A percentile compares a stretch with the other conserved stretches of the same genome.
Evolutionary conservation across 2,888 invertebrate species (phyloP).

Genomic region (Drosophila limbata): DNA sequence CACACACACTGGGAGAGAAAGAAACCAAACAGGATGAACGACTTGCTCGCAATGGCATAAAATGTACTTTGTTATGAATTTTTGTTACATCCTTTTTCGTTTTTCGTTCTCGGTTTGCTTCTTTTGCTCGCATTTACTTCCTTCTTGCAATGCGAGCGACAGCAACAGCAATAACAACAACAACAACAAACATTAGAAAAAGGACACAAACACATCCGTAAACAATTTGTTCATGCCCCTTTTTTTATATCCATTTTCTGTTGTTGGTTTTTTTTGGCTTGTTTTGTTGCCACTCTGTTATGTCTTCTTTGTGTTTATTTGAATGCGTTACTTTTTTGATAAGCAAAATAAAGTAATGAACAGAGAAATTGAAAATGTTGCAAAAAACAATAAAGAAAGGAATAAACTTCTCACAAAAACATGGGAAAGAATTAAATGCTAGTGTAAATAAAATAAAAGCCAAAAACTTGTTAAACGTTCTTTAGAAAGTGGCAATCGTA

Average conservation of each 20-base stretch:
- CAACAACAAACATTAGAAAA: constrained; percentile 57
- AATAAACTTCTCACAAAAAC: constrained; percentile 11
- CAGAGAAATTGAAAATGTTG: constrained; percentile 66
- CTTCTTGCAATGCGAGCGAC: constrained; percentile 35
- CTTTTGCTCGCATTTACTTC: constrained; percentile 42
- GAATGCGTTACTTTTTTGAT: constrained; percentile 61
- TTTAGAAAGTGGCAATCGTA: constrained; percentile 28
- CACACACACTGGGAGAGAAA: constrained; percentile 12
- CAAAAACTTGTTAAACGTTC: constrained; percentile 33
- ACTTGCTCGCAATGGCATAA: constrained; percentile 70
- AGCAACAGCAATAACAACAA: constrained; percentile 28
- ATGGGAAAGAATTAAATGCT: constrained; percentile 19
- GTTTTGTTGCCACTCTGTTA: constrained; percentile 32
- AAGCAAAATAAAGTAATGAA: constrained; percentile 77
- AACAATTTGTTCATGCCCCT: constrained; percentile 77
- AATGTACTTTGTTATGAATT: constrained; percentile 79
- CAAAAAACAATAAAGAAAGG: constrained; percentile 26
- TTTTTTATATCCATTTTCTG: constrained; percentile 29
- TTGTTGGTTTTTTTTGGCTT: not conserved
- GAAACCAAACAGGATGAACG: constrained; percentile 58
- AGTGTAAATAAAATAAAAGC: constrained; percentile 39
- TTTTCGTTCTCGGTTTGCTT: constrained; percentile 39
- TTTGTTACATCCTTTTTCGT: constrained; percentile 71
- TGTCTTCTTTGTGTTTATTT: constrained; percentile 63
- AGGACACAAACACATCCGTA: constrained; percentile 79